Evolutionary conservation across 2,888 invertebrate genomes (phyloP), one percentile per base, ranked within the genome.

Genomic region (Chirona hameri): DNA sequence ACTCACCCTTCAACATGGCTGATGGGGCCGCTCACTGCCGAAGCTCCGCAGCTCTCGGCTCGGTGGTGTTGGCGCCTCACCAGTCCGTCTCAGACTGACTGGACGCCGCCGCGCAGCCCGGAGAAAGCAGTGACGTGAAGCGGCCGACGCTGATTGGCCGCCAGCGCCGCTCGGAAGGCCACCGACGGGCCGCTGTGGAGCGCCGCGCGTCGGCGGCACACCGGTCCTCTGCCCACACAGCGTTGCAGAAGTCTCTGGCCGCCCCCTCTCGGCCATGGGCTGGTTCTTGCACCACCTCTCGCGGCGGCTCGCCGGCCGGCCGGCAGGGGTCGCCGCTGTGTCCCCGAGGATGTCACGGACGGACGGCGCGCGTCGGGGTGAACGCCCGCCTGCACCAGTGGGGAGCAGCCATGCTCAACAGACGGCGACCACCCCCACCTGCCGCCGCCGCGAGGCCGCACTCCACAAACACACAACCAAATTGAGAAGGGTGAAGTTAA

Each of bases 201-300:
- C 39, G 39, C 39, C 60, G 29, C 24, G 24, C 57, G 24, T 18
- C 81, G 39, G 15, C 81, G n/a, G 15, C 21, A 27, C 60, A 60
- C 24, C 69, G 57, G 21, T 27, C 82, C 57, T 60, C 80, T 65
- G 80, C 82, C 82, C 79, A 60, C 82, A 82, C 82, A 21, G 39
- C 55, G 46, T 39, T 57, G 69, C 81, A 31, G n/a, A 18, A 48
- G n/a, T 12, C 39, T 15, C 81, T 39, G 27, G 31, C 29, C 82
- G 79, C 82, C n/a, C 55, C 82, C 57, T 18, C 52, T 52, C 72
- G 46, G 52, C 69, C 82, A 46, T 52, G 52, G 24, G 69, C 39
- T 5, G 21, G 79, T 80, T n/a, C n/a, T n/a, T 79, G 57, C 79
- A 79, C n/a, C 82, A 82, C 4, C 80, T 65, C 29, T 24, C 18